Evolutionary conservation across 2,888 invertebrate species (phyloP).

Genomic region (Ceraclea dissimilis): DNA sequence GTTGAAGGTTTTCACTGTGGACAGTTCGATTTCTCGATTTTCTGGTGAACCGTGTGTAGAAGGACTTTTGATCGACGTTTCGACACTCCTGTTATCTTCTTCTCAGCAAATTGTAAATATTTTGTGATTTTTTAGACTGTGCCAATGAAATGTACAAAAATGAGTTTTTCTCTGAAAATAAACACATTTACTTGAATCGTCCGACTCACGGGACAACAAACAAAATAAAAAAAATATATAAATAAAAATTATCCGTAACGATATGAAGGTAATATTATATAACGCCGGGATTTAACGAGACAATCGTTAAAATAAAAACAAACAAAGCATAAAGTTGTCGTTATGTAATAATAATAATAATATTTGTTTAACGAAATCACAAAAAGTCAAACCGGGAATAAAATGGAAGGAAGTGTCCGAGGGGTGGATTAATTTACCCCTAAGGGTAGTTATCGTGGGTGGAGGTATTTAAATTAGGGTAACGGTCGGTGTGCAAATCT

Average conservation of each 20-base stretch:
- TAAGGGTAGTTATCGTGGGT: constrained; percentile 9
- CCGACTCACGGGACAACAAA: background rate
- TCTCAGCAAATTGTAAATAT: no score
- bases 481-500: constrained; percentile 27
- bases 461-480: constrained; percentile 26
- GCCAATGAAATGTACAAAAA: no score
- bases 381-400: constrained; percentile 23
- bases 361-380: constrained; percentile 26
- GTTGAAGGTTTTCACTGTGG: no score
- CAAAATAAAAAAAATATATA: background rate
- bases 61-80: no score
- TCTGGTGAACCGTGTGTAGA: no score
- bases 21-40: no score
- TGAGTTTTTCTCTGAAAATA: no score
- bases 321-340: constrained; percentile 15
- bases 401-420: constrained; percentile 17
- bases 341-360: constrained; percentile 11
- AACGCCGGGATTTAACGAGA: background rate
- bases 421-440: constrained; percentile 23
- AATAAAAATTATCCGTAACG: background rate
- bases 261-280: background rate
- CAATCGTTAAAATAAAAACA: constrained; percentile 17
- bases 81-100: no score
- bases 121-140: no score
- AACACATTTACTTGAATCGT: background rate